Conservation (phyloP, 2,113 vertebrate species). For the Hepsetus odoe region DNA sequence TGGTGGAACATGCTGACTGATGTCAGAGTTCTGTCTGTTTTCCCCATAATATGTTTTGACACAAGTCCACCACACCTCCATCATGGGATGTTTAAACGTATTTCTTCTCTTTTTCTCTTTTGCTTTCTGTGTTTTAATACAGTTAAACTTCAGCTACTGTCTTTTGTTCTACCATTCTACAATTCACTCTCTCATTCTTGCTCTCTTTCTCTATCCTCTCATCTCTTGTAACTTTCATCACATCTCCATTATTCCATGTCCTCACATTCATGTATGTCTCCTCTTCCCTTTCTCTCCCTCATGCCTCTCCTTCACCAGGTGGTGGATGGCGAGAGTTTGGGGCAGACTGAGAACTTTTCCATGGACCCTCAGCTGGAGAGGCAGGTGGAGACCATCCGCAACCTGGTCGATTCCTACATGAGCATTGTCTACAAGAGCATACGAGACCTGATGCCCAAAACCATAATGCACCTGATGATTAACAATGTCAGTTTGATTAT, state of each 20-base stretch:
- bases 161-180: neutral
- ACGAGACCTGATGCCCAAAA: conserved; percentile 91
- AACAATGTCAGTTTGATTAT: conserved; percentile 77
- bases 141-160: neutral
- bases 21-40: conserved; percentile 48
- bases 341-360: conserved; percentile 80
- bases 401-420: conserved; percentile 94
- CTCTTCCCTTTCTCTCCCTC: conserved; percentile 11
- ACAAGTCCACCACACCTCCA: conserved; percentile 46
- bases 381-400: conserved; percentile 92
- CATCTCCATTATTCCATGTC: neutral
- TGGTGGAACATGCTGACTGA: conserved; percentile 41
- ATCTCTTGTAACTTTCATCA: neutral
- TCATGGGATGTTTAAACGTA: neutral
- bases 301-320: conserved; percentile 63
- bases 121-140: conserved; percentile 11
- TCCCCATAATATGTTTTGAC: conserved; percentile 46
- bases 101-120: conserved; percentile 21
- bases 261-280: neutral
- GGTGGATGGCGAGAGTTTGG: conserved; percentile 80
- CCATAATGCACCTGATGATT: conserved; percentile 93
- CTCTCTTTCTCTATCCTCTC: neutral
- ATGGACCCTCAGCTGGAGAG: conserved; percentile 90
- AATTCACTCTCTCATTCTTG: neutral
- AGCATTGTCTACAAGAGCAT: conserved; percentile 89